Conservation (phyloP, 2,113 vertebrate genomes). For the Vimba vimba region DNA sequence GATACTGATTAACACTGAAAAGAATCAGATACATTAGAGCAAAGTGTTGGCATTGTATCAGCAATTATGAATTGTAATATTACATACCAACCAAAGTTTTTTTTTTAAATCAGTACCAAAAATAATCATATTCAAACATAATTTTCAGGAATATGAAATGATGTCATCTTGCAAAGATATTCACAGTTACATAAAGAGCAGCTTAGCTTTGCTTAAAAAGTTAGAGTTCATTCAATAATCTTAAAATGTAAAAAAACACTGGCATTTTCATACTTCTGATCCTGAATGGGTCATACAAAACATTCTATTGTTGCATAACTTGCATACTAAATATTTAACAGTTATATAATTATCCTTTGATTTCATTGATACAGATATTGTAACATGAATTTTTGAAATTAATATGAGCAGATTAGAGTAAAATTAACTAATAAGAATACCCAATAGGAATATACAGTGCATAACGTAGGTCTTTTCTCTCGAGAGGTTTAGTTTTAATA, state of each 20-base stretch:
- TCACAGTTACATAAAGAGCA: conserved; percentile 27
- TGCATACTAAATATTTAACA: not conserved
- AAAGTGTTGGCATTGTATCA: not conserved
- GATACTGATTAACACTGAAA: not conserved
- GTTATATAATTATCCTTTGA: not conserved
- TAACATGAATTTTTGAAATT: not conserved
- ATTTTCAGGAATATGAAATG: not conserved
- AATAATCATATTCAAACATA: not conserved
- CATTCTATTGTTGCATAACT: not conserved
- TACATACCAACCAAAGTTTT: not conserved
- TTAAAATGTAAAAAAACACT: not conserved
- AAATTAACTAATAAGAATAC: not conserved
- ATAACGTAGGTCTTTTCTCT: not conserved
- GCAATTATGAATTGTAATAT: not conserved
- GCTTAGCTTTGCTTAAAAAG: not conserved
- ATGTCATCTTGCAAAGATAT: not conserved
- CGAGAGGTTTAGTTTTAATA: not conserved
- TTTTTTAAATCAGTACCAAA: not conserved
- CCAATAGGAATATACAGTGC: not conserved
- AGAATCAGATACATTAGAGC: not conserved
- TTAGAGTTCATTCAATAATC: not conserved
- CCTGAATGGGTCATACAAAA: conserved; percentile 13
- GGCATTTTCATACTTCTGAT: not conserved
- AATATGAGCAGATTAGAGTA: not conserved
- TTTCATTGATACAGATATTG: conserved; percentile 23